Evolutionary conservation across 2,113 vertebrate species (phyloP), one percentile per base, ranked within the genome.

Genomic region (Epinephelus lanceolatus): DNA sequence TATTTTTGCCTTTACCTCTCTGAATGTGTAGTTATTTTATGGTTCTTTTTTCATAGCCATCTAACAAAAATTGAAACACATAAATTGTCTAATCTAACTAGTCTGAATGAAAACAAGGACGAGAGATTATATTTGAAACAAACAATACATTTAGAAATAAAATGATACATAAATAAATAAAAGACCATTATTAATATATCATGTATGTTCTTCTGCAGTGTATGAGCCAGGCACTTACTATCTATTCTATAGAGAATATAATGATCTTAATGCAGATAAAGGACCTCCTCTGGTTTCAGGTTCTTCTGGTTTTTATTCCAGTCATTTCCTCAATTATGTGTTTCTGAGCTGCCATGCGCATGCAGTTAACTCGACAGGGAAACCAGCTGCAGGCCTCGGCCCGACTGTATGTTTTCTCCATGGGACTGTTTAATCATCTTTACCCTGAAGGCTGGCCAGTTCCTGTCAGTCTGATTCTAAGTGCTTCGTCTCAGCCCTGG

Each of bases 401-500:
- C 59, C 25, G 17, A 7, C 27, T 56, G 57, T 6, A 2, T 56
- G 42, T 51, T 80, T 73, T 57, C 62, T 73, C 53, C 9, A 5
- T 71, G 25, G 30, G 66, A 42, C 70, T 74, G 75, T 70, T 84
- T 88, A 86, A 88, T 82, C 72, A 84, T 45, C 60, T 80, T 76
- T 67, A 82, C 89, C 82, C 76, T 78, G 89, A 91, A 57, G 80
- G 23, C 19, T 15, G 65, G 25, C 84, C 71, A 67, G 68, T 78
- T 88, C 73, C 86, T 71, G n/a, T 79, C 76, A 55, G 69, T 84
- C 78, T 80, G 69, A 86, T 60, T 80, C 5, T 88, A 79, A 92
- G 87, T 90, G 89, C 90, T 78, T 81, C 27, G n/a, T 88, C 83
- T 89, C 80, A 68, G 86, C 78, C 79, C 72, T 47, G 71, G 68